Evolutionary conservation across 1,140 invertebrate genomes (phyloP).

Genomic region (Mercenaria mercenaria): DNA sequence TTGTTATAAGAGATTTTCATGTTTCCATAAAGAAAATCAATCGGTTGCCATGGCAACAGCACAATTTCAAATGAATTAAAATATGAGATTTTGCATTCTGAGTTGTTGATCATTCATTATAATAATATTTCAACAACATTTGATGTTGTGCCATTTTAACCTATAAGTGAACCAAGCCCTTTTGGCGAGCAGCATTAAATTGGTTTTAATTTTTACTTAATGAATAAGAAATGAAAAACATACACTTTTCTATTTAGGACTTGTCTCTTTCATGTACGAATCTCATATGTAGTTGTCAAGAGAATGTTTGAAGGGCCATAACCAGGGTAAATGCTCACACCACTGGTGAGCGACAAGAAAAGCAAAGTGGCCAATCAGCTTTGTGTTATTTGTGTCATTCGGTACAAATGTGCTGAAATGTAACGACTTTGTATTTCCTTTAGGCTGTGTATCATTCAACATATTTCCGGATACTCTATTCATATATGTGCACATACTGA

Average conservation of each 20-base stretch:
- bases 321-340: not conserved
- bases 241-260: not conserved
- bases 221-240: not conserved
- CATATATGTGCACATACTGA: conserved; percentile 40
- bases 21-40: too few species aligned
- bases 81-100: too few species aligned
- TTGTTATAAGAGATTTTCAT: too few species aligned
- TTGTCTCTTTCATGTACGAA: not conserved
- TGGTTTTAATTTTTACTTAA: too few species aligned
- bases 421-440: not conserved
- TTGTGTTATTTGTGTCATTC: not conserved
- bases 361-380: not conserved
- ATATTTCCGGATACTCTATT: conserved; percentile 36
- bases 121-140: too few species aligned
- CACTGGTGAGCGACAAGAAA: not conserved
- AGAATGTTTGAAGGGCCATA: not conserved
- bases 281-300: not conserved
- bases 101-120: too few species aligned
- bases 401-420: not conserved
- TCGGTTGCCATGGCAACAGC: too few species aligned
- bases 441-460: not conserved
- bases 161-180: too few species aligned
- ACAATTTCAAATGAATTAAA: too few species aligned
- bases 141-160: too few species aligned
- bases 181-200: too few species aligned